Conservation (phyloP, 2,113 vertebrate genomes). For the Fulica atra region DNA sequence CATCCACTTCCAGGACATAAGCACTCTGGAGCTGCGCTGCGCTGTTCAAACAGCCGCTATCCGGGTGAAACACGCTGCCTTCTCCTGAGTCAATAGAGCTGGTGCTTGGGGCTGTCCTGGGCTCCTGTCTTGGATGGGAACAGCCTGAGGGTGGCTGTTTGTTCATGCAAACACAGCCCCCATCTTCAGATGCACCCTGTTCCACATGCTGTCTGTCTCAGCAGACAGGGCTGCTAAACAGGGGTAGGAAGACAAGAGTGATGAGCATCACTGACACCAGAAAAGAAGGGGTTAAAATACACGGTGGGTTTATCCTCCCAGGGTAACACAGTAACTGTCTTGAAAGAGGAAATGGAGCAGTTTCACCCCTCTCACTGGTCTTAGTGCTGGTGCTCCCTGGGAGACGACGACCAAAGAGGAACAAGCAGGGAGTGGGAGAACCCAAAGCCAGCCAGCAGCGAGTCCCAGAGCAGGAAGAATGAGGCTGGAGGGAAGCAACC, state of each 20-base stretch:
- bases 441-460: neutral
- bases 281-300: neutral
- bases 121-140: neutral
- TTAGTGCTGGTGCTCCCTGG: neutral
- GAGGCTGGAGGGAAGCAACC: neutral
- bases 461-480: neutral
- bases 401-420: neutral
- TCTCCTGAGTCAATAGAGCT: neutral
- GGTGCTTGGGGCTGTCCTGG: neutral
- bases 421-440: neutral
- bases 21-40: neutral
- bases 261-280: neutral
- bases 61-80: neutral
- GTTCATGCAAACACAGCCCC: neutral
- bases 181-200: neutral
- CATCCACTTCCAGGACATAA: neutral
- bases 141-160: neutral
- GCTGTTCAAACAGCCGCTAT: slow-evolving; percentile 3
- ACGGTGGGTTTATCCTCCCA: neutral
- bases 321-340: neutral
- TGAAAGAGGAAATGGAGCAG: neutral
- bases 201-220: neutral
- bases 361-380: neutral
- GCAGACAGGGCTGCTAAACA: neutral
- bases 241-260: neutral